Base-by-base conservation (phyloP, 1,140 invertebrate genomes). In the Maconellicoccus hirsutus region DNA sequence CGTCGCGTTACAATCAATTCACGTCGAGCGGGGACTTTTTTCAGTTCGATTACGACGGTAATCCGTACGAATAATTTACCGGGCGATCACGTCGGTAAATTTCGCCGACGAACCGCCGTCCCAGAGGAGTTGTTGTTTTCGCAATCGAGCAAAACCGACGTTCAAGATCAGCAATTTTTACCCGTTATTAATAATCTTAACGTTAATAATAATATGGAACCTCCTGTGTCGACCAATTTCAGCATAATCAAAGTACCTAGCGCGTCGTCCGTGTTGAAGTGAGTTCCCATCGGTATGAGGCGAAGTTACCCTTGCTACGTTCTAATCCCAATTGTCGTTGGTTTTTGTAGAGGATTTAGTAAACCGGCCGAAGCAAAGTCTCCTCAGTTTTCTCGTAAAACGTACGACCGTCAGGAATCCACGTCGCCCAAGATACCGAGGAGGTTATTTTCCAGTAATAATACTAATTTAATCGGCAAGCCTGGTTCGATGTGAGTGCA, bases 401-500 rank as follows among this genome's bases (percentile, higher is more conserved):
- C 75, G 27, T 75, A 75, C 66, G 75, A 76, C 19, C 74, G 75
- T n/a, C 75, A 77, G 70, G 77, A 77, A 22, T 76, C 77, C 19
- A 77, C 76, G 29, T 79, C 79, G 14, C 74, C 74, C 63, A 73
- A 74, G 8, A 42, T 73, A 0, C 69, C 71, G 29, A 74, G 75
- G 33, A 16, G 75, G 6, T 74, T 75, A 70, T 73, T 76, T 12
- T 42, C 74, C n/a, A 22, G 70, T 26, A 70, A 66, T 39, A 72
- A 74, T 33, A 71, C 74, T 69, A 73, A 73, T 59, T 59, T 73
- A 39, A 29, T 72, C 59, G 70, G 72, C 70, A 74, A 74, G 73
- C 72, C 72, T 70, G 73, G 73, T 71, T 79, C 78, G n/a, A 79
- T 79, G 78, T 79, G 75, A 79, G 78, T 77, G 42, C 42, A 52